These are phyloP conservation scores for Dicyrtomina minuta DNA, from an alignment of 2,888 invertebrate genomes.

Conservation along the genomic window DNA sequence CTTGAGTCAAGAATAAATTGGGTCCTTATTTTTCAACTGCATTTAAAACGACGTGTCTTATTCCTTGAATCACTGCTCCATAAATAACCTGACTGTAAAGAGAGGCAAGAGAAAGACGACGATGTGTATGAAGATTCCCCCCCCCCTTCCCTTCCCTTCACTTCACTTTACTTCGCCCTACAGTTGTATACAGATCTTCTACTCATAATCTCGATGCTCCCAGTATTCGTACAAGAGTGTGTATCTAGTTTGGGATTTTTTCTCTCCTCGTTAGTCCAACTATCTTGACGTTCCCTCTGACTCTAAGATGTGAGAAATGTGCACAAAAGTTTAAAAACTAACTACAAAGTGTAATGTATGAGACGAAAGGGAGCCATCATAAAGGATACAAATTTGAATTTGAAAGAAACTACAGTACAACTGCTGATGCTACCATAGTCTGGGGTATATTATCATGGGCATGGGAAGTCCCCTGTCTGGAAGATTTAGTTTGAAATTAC, in stretches of 20 bases:
- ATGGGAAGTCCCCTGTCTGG: too few species aligned
- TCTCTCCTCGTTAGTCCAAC: constrained; percentile 27
- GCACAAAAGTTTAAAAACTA: constrained; percentile 27
- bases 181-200: too few species aligned
- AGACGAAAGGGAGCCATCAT: constrained; percentile 2
- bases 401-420: too few species aligned
- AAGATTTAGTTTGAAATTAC: too few species aligned
- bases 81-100: constrained; percentile 44
- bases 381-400: too few species aligned
- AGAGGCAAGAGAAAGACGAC: too few species aligned
- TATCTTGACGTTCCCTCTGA: too few species aligned
- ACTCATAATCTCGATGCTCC: too few species aligned
- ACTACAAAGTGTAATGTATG: constrained; percentile 25
- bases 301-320: constrained; percentile 28
- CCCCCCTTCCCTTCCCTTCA: too few species aligned
- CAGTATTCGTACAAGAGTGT: background rate
- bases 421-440: too few species aligned
- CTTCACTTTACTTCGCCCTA: constrained; percentile 14
- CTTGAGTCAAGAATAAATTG: constrained; percentile 39
- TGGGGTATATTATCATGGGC: too few species aligned
- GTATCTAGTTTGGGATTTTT: constrained; percentile 13
- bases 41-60: constrained; percentile 52
- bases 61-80: constrained; percentile 51
- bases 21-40: constrained; percentile 51
- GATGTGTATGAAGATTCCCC: too few species aligned